Percentiles rank a stretch among this genome's conserved stretches.
Evolutionary conservation across 2,113 vertebrate genomes (phyloP).

Genomic region (Apistogramma diplotaenia): DNA sequence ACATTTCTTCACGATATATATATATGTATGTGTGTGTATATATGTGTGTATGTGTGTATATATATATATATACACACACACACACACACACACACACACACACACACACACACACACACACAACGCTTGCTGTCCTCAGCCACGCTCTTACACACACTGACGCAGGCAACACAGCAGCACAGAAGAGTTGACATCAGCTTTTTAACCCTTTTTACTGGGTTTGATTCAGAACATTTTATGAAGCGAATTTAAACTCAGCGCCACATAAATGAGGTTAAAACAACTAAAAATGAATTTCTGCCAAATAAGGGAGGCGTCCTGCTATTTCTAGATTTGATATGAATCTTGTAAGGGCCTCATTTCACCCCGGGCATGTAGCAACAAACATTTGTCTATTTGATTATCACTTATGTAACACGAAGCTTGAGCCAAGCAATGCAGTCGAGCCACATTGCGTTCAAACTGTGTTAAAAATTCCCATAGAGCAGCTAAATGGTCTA

Average conservation of each 20-base stretch:
- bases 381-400: slow-evolving; percentile 40
- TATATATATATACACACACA: no score
- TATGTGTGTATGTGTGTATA: no score
- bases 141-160: neutral
- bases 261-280: neutral
- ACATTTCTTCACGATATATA: no score
- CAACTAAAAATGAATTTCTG: neutral
- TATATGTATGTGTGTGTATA: no score
- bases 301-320: neutral
- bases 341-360: neutral
- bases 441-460: slow-evolving; percentile 8
- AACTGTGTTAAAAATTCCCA: slow-evolving; percentile 5
- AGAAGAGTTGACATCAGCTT: neutral
- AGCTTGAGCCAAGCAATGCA: neutral
- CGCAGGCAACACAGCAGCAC: neutral
- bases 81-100: neutral
- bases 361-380: slow-evolving; percentile 5
- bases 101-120: neutral
- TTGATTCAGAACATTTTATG: neutral
- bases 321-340: neutral
- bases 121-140: neutral
- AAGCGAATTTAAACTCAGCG: neutral
- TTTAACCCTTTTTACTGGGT: neutral
- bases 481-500: neutral
- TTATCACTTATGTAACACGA: slow-evolving; percentile 34